phyloP scores from a whole-genome alignment of 2,113 vertebrate species.

The Dipodomys stephensi region DNA sequence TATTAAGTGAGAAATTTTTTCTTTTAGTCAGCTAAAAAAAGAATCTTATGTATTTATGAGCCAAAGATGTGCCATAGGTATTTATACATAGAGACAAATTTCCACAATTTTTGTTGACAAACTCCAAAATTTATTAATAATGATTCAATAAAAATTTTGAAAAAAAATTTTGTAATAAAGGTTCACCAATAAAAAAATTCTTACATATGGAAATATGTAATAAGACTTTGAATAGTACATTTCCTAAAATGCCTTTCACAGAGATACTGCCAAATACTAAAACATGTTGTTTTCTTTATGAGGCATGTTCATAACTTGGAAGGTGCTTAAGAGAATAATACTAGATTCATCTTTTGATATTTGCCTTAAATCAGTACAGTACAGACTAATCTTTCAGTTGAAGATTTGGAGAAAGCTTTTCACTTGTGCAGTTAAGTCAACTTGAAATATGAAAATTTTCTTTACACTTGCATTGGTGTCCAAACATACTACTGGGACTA shows the following conservation, averaged over 20 bases:
- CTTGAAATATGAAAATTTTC: conserved; percentile 37
- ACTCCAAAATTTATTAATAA: conserved; percentile 36
- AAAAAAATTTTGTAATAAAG: not conserved
- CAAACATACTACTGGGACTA: not conserved
- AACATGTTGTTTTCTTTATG: not conserved
- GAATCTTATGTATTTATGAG: conserved; percentile 13
- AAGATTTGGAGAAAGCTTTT: not conserved
- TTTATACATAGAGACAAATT: conserved; percentile 15
- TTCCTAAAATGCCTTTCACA: conserved; percentile 18
- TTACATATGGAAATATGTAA: not conserved
- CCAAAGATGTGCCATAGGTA: not conserved
- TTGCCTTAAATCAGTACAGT: not conserved
- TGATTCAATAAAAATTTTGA: not conserved
- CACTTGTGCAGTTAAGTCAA: not conserved
- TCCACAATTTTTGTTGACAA: conserved; percentile 3
- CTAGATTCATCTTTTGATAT: not conserved
- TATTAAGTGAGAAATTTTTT: not conserved
- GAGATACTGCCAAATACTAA: conserved; percentile 13
- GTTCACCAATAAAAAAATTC: not conserved
- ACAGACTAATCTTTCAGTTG: not conserved
- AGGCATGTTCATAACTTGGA: conserved; percentile 7
- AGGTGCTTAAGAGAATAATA: not conserved
- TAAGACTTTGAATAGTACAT: conserved; percentile 15
- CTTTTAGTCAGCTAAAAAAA: conserved; percentile 32
- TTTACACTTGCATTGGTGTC: not conserved